Conservation (phyloP, 2,113 vertebrate genomes). For the Oreochromis niloticus region DNA sequence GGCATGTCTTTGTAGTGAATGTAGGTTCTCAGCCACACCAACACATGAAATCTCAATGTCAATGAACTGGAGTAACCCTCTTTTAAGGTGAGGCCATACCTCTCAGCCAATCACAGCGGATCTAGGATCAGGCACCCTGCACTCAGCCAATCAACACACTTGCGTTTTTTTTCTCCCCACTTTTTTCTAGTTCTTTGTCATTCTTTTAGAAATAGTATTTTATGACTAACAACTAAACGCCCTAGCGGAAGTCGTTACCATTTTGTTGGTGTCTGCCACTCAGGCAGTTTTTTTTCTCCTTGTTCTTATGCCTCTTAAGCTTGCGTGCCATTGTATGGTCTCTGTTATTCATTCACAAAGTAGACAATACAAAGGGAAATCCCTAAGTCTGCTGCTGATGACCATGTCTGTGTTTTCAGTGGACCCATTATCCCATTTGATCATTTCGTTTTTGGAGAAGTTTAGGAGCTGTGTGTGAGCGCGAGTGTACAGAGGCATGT, state of each 20-base stretch:
- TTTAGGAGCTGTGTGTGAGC: background rate
- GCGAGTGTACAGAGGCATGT: background rate
- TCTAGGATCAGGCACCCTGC: conserved; percentile 64
- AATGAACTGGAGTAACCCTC: conserved; percentile 70
- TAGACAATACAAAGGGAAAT: conserved; percentile 27
- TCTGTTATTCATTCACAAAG: conserved; percentile 57
- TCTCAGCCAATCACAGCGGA: conserved; percentile 59
- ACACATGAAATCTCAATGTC: conserved; percentile 32
- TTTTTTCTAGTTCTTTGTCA: conserved; percentile 17
- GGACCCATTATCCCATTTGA: background rate
- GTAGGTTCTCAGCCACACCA: conserved; percentile 3
- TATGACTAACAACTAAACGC: conserved; percentile 45
- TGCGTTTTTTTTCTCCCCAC: background rate
- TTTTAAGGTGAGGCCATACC: conserved; percentile 70
- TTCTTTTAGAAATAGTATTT: conserved; percentile 48
- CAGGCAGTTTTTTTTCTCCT: background rate
- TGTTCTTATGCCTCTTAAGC: conserved; percentile 17
- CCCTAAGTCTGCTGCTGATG: background rate
- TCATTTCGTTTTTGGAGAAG: background rate
- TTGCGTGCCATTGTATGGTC: conserved; percentile 48
- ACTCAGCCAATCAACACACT: conserved; percentile 65
- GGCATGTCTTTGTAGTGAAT: background rate
- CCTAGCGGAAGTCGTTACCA: conserved; percentile 28
- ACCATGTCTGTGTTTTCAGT: conserved; percentile 4
- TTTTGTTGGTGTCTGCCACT: conserved; percentile 7